Evolutionary conservation across 2,113 vertebrate species (phyloP), one percentile per base, ranked within the genome.

Genomic region (Perccottus glenii): DNA sequence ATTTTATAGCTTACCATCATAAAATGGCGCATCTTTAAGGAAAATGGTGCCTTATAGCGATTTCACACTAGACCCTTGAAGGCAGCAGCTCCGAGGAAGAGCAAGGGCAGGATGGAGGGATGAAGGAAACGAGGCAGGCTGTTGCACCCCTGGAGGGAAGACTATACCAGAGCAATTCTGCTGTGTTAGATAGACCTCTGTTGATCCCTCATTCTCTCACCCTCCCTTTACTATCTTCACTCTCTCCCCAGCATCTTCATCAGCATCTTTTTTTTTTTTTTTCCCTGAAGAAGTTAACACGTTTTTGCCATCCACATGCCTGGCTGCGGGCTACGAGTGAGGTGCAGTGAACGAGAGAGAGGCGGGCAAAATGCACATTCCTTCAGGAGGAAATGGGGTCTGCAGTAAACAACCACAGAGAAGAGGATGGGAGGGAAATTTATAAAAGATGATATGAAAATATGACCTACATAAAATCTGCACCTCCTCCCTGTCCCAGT

Each of bases 241-340:
- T 63, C 56, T 73, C 61, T 48, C 44, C 55, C 15, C 44, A n/a
- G n/a, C n/a, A n/a, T 75, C 75, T 82, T 65, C 64, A 67, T 52
- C 80, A 56, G 32, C 78, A 44, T 73, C 38, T 45, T 65, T 50
- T 10, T 56, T 52, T 61, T 66, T 65, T 51, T 60, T 8, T 4
- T 75, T 73, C 75, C 71, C 64, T 60, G 12, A 32, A 84, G 81
- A 84, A 63, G 33, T 85, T 84, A 64, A 70, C 88, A 85, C 73
- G 70, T 90, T 86, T 75, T 63, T 81, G 69, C 80, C 63, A 27
- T 84, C 81, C 90, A 90, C 90, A 84, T 90, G 88, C 65, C 66
- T 64, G 53, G 71, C 83, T 85, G 79, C 82, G 55, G 87, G 82
- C 73, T 73, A 55, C 1, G 63, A 58, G 51, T 75, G 81, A 86